Conservation (phyloP, 2,888 invertebrate species). For the Athalia rosae region DNA sequence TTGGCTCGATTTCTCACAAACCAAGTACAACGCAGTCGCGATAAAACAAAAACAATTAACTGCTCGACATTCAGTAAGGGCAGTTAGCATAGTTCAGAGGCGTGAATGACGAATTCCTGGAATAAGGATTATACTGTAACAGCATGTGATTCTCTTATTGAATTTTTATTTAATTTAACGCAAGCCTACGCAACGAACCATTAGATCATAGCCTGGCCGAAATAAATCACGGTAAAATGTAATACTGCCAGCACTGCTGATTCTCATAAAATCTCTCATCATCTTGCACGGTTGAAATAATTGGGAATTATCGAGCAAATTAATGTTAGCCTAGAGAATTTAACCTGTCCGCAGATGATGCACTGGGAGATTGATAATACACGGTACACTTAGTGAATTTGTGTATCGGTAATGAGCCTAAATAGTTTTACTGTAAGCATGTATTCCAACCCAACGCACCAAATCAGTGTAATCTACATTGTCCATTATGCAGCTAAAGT, state of each 20-base stretch:
- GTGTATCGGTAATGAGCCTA: conserved; percentile 46
- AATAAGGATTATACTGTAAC: too few species aligned
- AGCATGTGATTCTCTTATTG: too few species aligned
- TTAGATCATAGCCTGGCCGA: neutral
- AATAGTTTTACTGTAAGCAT: conserved; percentile 48
- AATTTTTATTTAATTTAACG: neutral
- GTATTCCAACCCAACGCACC: conserved; percentile 36
- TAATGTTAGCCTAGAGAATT: conserved; percentile 45
- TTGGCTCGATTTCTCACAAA: conserved; percentile 2
- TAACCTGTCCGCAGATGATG: conserved; percentile 53
- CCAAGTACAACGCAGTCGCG: neutral
- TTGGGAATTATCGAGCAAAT: conserved; percentile 25
- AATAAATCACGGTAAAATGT: conserved; percentile 15
- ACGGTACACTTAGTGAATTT: conserved; percentile 50
- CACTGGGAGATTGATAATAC: conserved; percentile 50
- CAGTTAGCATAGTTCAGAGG: too few species aligned
- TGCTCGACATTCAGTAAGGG: too few species aligned
- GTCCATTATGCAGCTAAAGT: conserved; percentile 78
- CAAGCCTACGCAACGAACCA: neutral
- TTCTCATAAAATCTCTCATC: conserved; percentile 33
- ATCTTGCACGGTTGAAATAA: conserved; percentile 36
- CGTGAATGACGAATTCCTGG: too few species aligned
- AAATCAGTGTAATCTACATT: conserved; percentile 49
- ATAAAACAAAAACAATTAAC: too few species aligned
- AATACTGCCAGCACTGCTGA: conserved; percentile 20